Conservation (phyloP, 2,797 vertebrate genomes). For the Cuniculus paca region DNA sequence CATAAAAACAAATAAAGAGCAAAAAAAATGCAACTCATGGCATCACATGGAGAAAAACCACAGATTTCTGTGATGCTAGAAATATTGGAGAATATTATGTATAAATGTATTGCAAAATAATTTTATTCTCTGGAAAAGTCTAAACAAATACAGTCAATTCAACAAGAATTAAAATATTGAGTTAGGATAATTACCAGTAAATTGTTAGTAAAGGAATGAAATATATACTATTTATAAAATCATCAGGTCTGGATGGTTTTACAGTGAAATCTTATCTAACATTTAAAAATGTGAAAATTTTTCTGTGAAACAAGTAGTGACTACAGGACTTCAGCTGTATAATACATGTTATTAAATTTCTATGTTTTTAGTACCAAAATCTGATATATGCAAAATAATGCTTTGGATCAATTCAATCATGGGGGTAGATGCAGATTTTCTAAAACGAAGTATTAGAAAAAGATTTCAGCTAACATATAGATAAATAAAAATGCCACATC, state of each 20-base stretch:
- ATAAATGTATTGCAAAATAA: background rate
- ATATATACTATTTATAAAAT: background rate
- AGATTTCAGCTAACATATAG: background rate
- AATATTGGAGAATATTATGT: background rate
- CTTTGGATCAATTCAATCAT: slow-evolving; percentile 1
- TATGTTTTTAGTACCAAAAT: background rate
- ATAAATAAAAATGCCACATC: background rate
- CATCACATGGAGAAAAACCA: background rate
- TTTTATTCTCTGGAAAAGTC: background rate
- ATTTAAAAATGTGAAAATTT: slow-evolving; percentile 5
- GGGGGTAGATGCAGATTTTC: background rate
- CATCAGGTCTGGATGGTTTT: background rate
- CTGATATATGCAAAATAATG: background rate
- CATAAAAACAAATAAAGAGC: background rate
- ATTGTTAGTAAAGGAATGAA: slow-evolving; percentile 28
- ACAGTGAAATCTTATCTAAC: background rate
- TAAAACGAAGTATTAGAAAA: slow-evolving; percentile 5
- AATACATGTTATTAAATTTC: slow-evolving; percentile 3
- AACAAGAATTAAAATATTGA: slow-evolving; percentile 27
- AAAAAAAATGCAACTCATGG: background rate
- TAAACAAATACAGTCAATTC: background rate
- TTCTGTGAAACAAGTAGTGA: background rate
- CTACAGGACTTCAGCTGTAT: background rate
- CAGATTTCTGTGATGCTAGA: background rate
- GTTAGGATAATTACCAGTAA: background rate